Evolutionary conservation across 2,888 invertebrate species (phyloP), one percentile per base, ranked within the genome.

Genomic region (Nezara viridula): DNA sequence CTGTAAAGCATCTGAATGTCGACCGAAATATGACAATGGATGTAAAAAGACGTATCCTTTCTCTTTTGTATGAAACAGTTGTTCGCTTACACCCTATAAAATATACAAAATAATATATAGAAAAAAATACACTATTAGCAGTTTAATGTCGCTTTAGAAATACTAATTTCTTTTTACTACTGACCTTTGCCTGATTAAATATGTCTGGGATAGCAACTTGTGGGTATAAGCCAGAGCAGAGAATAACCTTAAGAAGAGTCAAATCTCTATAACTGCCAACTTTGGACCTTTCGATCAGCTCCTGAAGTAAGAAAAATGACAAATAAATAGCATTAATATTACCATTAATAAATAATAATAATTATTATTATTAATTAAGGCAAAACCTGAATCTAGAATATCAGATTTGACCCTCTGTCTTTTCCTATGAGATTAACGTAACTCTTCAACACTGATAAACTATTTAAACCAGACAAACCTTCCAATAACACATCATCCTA

Each of bases 191-290:
- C 91, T 96, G 96, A 93, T 99, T 99, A 92, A 97, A 97, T 92
- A 98, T 97, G 93, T 99, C 99, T 0, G 98, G 96, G n/a, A 98
- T 95, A 0, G 98, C 98, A 89, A 98, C 95, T 94, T 99, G 98
- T 0, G 99, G 99, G 93, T 99, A 99, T 88, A 99, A 94, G 0
- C 99, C 98, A 93, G 98, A 96, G 91, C 97, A 96, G 37, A 99
- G 93, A 89, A 99, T 97, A 77, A 97, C 93, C 92, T 97, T 97
- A 27, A 96, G 92, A 93, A 96, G 94, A 90, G 95, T 94, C 27
- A 96, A 92, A 92, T 96, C 96, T 91, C 95, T 95, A 91, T 95
- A 94, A 90, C 95, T 95, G 60, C 94, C 94, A 0, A 95, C 94
- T 81, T 95, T 94, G 2, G 95, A 94, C 60, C 95, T 95, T 49